phyloP scores from a whole-genome alignment of 2,888 invertebrate genomes.

The Chaitophorus viminalis region DNA sequence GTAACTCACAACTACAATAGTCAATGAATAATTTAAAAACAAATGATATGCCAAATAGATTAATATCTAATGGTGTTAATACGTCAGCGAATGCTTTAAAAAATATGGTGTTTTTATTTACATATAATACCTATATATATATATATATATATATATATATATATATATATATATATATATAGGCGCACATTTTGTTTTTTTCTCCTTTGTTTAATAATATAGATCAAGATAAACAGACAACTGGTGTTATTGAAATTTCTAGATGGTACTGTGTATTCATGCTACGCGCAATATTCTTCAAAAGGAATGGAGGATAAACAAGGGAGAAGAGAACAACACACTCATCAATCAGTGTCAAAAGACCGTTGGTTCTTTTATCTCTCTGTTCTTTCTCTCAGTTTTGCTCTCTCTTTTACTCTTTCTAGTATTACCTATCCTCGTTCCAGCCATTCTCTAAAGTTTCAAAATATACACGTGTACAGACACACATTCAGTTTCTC shows the following conservation, averaged over 20 bases:
- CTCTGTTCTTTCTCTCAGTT: too few relatives aligned
- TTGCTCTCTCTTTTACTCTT: conserved; percentile 45
- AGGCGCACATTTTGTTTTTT: too few relatives aligned
- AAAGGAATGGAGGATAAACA: not conserved
- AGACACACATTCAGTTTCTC: conserved; percentile 43
- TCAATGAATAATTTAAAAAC: too few relatives aligned
- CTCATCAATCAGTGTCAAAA: conserved; percentile 56
- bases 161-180: too few relatives aligned
- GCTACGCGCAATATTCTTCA: conserved; percentile 12
- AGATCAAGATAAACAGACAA: conserved; percentile 15
- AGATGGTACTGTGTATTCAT: not conserved
- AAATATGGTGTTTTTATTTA: too few relatives aligned
- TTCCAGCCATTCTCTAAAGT: conserved; percentile 33
- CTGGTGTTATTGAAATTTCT: conserved; percentile 33
- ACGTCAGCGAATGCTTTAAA: too few relatives aligned
- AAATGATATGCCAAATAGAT: too few relatives aligned
- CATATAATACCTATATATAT: too few relatives aligned
- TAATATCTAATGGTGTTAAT: too few relatives aligned
- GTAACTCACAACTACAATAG: too few relatives aligned
- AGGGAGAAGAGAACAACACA: conserved; percentile 15
- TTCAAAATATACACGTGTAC: not conserved
- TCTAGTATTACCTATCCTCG: not conserved
- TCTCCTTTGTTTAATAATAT: too few relatives aligned
- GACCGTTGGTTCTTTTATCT: conserved; percentile 44
- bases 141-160: too few relatives aligned